phyloP scores from a whole-genome alignment of 2,113 vertebrate genomes.

The Toxotes chatareus region DNA sequence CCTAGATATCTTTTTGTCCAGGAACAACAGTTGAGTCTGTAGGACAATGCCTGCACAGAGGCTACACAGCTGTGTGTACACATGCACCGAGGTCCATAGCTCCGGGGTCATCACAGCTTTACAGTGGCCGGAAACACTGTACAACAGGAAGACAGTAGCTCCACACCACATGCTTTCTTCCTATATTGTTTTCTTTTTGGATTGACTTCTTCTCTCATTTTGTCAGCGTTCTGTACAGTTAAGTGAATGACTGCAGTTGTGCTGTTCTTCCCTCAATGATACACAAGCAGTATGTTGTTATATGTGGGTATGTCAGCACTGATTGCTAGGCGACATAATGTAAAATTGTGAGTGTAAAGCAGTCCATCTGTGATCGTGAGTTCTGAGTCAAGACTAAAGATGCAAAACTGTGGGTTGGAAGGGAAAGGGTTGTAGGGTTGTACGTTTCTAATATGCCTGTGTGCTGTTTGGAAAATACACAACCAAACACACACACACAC shows the following conservation, averaged over 20 bases:
- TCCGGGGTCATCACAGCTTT: constrained; percentile 59
- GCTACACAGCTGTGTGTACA: constrained; percentile 76
- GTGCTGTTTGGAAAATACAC: background rate
- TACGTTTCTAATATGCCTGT: constrained; percentile 11
- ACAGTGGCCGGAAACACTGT: constrained; percentile 49
- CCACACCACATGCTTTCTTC: constrained; percentile 32
- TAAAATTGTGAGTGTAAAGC: constrained; percentile 32
- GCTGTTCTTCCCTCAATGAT: constrained; percentile 26
- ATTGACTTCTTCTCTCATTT: constrained; percentile 35
- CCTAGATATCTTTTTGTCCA: constrained; percentile 70
- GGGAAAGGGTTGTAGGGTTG: constrained; percentile 1
- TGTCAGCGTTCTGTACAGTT: constrained; percentile 17
- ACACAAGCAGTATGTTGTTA: constrained; percentile 22
- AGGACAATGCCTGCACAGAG: constrained; percentile 74
- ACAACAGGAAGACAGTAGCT: constrained; percentile 65
- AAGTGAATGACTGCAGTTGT: constrained; percentile 5
- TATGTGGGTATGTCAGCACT: constrained; percentile 39
- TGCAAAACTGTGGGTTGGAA: constrained; percentile 28
- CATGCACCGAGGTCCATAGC: constrained; percentile 31
- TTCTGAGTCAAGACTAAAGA: constrained; percentile 45
- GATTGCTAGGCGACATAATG: constrained; percentile 50
- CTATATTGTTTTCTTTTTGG: constrained; percentile 16
- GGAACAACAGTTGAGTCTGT: constrained; percentile 67
- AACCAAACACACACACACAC: constrained; percentile 10
- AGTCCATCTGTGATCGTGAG: constrained; percentile 44